phyloP scores from a whole-genome alignment of 2,888 invertebrate species.

The Phasia obesa region DNA sequence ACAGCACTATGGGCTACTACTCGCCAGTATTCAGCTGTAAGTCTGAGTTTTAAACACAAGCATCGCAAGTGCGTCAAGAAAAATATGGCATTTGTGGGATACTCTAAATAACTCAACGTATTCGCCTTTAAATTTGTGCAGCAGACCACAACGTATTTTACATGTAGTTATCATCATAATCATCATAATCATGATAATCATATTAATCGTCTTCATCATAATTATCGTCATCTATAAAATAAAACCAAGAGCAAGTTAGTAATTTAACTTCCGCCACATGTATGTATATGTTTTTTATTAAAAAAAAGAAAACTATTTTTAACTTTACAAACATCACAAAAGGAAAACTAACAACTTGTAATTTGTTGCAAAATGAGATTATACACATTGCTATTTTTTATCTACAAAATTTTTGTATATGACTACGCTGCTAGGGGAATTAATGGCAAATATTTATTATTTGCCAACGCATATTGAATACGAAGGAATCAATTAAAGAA shows the following conservation, averaged over 20 bases:
- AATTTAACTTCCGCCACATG: constrained; percentile 58
- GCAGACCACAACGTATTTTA: constrained; percentile 57
- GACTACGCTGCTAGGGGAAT: neutral
- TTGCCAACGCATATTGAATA: neutral
- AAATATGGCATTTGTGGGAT: neutral
- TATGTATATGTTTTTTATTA: constrained; percentile 26
- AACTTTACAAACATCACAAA: neutral
- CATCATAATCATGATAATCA: constrained; percentile 15
- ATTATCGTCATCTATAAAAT: constrained; percentile 53
- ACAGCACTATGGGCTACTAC: neutral
- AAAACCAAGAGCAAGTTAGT: constrained; percentile 53
- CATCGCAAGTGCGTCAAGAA: constrained; percentile 2
- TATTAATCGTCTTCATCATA: constrained; percentile 38
- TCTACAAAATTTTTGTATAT: neutral
- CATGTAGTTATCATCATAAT: constrained; percentile 22
- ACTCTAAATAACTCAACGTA: neutral
- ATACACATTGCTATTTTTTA: neutral
- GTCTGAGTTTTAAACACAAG: neutral
- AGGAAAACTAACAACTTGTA: constrained; percentile 7
- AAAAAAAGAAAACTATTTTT: neutral
- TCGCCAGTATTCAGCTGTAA: neutral
- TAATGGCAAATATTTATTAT: neutral
- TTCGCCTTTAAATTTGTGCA: constrained; percentile 47
- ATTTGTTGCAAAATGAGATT: constrained; percentile 19
- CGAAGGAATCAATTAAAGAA: constrained; percentile 26